Evolutionary conservation across 2,888 invertebrate species (phyloP).

Genomic region (Agelastica alni): DNA sequence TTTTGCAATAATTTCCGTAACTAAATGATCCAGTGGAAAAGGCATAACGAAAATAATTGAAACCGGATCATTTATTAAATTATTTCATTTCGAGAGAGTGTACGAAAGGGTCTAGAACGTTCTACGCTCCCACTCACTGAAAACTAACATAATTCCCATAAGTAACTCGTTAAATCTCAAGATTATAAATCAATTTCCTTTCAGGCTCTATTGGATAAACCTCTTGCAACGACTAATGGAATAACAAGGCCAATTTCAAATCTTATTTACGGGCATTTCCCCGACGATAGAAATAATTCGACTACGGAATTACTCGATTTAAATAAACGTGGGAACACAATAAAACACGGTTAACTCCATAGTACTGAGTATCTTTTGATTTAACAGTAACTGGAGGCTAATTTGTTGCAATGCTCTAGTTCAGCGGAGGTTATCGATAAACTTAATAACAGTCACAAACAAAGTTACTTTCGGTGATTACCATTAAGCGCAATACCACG

Average conservation of each 20-base stretch:
- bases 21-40: neutral
- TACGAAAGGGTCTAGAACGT: neutral
- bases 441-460: no score
- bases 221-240: conserved; percentile 35
- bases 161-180: conserved; percentile 34
- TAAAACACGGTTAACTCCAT: neutral
- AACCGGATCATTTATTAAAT: neutral
- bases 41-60: neutral
- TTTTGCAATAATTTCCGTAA: neutral
- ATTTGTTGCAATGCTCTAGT: no score
- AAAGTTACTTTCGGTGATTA: no score
- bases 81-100: neutral
- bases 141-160: conserved; percentile 15
- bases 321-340: neutral
- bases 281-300: neutral
- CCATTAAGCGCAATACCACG: no score
- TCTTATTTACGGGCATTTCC: conserved; percentile 41
- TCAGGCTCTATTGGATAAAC: conserved; percentile 12
- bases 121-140: neutral
- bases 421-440: no score
- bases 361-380: no score
- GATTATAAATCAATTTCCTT: conserved; percentile 46
- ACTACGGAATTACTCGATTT: neutral
- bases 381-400: no score
- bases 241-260: conserved; percentile 44